Evolutionary conservation across 2,888 invertebrate genomes (phyloP).

Genomic region (Andricus curvator): DNA sequence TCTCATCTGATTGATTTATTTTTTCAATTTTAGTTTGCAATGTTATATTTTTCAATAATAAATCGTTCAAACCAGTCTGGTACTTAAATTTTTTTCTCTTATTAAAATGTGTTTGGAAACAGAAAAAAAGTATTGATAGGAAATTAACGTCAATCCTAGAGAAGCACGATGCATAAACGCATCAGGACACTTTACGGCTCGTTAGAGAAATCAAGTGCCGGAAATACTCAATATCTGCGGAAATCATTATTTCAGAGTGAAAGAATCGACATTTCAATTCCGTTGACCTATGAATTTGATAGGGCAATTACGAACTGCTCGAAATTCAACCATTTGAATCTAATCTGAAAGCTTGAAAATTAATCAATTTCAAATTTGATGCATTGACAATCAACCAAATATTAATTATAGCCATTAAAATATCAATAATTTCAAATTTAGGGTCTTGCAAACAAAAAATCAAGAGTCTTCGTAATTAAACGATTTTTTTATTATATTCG

Average conservation of each 20-base stretch:
- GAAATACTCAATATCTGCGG: slow-evolving; percentile 12
- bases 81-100: neutral
- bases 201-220: slow-evolving; percentile 29
- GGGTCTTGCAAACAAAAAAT: too few relatives aligned
- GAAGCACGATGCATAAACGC: slow-evolving; percentile 10
- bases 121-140: neutral
- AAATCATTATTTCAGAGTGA: slow-evolving; percentile 37
- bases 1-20: too few relatives aligned
- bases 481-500: too few relatives aligned
- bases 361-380: too few relatives aligned
- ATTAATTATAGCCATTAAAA: too few relatives aligned
- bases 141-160: neutral
- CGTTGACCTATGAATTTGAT: neutral
- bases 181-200: slow-evolving; percentile 28
- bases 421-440: too few relatives aligned
- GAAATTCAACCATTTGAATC: too few relatives aligned
- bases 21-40: neutral
- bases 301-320: too few relatives aligned
- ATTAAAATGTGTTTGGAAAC: neutral
- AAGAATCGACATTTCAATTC: slow-evolving; percentile 1
- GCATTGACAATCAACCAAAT: too few relatives aligned
- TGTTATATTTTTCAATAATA: neutral
- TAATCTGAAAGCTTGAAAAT: too few relatives aligned
- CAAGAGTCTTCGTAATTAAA: too few relatives aligned
- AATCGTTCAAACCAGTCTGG: neutral